phyloP scores from a whole-genome alignment of 1,140 invertebrate genomes.

The Pseudachorutes palmiensis region DNA sequence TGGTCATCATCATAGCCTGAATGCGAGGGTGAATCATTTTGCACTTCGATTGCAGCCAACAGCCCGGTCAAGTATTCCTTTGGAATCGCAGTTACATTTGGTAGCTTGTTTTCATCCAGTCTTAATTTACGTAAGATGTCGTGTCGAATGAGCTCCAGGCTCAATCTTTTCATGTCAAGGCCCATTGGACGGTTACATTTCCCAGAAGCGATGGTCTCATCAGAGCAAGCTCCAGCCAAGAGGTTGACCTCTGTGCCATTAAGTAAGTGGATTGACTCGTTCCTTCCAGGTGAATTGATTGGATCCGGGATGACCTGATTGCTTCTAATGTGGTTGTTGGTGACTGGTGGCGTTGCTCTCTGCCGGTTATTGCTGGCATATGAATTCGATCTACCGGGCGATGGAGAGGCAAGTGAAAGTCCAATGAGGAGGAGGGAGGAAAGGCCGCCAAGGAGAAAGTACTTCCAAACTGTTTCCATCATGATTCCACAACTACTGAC shows the following conservation, averaged over 20 bases:
- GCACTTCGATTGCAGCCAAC: slow-evolving; percentile 22
- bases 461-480: not conserved
- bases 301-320: not conserved
- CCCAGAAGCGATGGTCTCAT: slow-evolving; percentile 2
- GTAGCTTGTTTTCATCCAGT: slow-evolving; percentile 35
- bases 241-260: no score
- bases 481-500: no score
- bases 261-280: no score
- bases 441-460: not conserved
- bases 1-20: slow-evolving; percentile 36
- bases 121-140: slow-evolving; percentile 35
- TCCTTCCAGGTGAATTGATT: not conserved
- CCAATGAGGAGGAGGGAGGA: not conserved
- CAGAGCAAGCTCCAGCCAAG: not conserved
- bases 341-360: not conserved
- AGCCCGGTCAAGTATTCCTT: slow-evolving; percentile 29
- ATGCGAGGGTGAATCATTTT: slow-evolving; percentile 30
- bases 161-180: slow-evolving; percentile 30
- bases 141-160: slow-evolving; percentile 29
- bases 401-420: not conserved
- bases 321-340: not conserved
- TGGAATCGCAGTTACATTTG: slow-evolving; percentile 33
- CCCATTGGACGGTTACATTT: slow-evolving; percentile 5
- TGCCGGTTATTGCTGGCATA: not conserved
- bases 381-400: not conserved